These are phyloP conservation scores for Chelonia mydas DNA, from an alignment of 2,797 vertebrate species.

Conservation along the genomic window DNA sequence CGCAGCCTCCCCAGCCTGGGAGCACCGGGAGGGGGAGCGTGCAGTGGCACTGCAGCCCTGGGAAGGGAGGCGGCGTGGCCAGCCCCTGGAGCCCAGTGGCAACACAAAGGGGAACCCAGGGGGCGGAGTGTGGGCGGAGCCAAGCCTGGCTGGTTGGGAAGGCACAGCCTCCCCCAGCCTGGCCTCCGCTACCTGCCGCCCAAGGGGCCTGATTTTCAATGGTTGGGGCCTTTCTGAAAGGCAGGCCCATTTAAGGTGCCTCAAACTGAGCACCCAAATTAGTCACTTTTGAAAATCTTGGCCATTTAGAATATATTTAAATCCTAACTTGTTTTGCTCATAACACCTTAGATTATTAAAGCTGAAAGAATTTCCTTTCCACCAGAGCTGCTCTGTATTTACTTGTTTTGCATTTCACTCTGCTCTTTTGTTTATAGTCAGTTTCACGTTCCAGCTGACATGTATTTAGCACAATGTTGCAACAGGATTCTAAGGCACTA, in stretches of 20 bases:
- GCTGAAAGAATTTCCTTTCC: slow-evolving; percentile 12
- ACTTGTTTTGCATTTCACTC: background rate
- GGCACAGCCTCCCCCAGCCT: too few species aligned
- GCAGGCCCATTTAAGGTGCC: background rate
- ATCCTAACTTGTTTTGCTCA: background rate
- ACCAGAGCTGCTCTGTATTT: background rate
- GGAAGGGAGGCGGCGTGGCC: too few species aligned
- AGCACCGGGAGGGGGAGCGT: too few species aligned
- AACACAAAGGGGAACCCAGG: too few species aligned
- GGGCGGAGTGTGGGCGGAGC: fast-evolving
- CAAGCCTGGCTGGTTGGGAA: too few species aligned
- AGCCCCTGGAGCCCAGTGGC: too few species aligned
- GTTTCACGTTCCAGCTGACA: background rate
- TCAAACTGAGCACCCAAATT: background rate
- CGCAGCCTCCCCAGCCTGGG: too few species aligned
- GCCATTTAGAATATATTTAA: fast-evolving
- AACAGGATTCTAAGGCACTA: background rate
- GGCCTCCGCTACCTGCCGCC: too few species aligned
- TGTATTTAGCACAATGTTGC: background rate
- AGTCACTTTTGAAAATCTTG: background rate
- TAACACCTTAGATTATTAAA: background rate
- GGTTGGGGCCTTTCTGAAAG: background rate
- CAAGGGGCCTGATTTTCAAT: background rate
- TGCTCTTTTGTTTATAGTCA: background rate
- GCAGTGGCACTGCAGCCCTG: too few species aligned